Conservation (phyloP, 2,888 invertebrate genomes). For the Thecocarcelia acutangulata region DNA sequence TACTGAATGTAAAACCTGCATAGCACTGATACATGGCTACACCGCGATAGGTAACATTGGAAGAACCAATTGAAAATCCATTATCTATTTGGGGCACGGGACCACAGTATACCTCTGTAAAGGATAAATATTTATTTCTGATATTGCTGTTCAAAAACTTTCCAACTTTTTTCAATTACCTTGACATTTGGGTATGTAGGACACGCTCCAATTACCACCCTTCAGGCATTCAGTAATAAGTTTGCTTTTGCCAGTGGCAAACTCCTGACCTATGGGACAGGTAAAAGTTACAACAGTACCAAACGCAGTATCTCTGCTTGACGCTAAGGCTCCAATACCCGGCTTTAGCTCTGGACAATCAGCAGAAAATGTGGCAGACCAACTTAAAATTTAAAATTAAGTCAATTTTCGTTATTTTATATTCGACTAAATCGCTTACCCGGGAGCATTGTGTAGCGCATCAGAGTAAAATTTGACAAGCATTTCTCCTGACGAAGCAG, state of each 20-base stretch:
- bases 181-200: slow-evolving; percentile 96
- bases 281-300: slow-evolving; percentile 93
- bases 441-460: slow-evolving; percentile 88
- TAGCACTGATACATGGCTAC: slow-evolving; percentile 98
- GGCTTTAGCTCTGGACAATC: slow-evolving; percentile 93
- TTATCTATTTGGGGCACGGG: slow-evolving; percentile 99
- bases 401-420: neutral
- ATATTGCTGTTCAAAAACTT: slow-evolving; percentile 17
- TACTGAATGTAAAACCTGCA: slow-evolving; percentile 96
- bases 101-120: slow-evolving; percentile 93
- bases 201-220: slow-evolving; percentile 95
- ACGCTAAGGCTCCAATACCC: slow-evolving; percentile 93
- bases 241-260: slow-evolving; percentile 92
- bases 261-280: slow-evolving; percentile 96
- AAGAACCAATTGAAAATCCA: slow-evolving; percentile 96
- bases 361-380: slow-evolving; percentile 95
- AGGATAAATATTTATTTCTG: neutral
- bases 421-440: slow-evolving; percentile 72
- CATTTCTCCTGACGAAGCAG: slow-evolving; percentile 96
- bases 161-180: slow-evolving; percentile 82
- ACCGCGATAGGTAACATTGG: slow-evolving; percentile 96
- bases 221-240: slow-evolving; percentile 93
- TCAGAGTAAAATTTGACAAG: slow-evolving; percentile 92
- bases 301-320: slow-evolving; percentile 95
- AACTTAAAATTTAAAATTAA: slow-evolving; percentile 83